Evolutionary conservation across 2,797 vertebrate genomes (phyloP).

Genomic region (Astyanax mexicanus): DNA sequence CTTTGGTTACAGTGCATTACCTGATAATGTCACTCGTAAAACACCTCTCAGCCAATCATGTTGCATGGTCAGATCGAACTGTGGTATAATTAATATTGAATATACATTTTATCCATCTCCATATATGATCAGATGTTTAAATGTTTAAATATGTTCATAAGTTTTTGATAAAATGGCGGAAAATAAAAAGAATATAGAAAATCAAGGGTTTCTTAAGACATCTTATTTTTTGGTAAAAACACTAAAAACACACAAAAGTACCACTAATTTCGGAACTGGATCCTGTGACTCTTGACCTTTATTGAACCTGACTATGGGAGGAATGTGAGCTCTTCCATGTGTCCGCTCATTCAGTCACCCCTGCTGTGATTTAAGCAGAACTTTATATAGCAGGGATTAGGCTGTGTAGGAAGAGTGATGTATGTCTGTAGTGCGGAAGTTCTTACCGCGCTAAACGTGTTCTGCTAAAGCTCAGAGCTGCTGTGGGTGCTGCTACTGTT

Average conservation of each 20-base stretch:
- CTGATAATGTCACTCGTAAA: too few species aligned
- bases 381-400: background rate
- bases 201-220: too few species aligned
- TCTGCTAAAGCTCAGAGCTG: background rate
- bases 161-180: too few species aligned
- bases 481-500: background rate
- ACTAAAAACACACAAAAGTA: background rate
- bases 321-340: background rate
- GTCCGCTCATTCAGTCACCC: background rate
- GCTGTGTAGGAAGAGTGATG: background rate
- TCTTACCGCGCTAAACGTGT: background rate
- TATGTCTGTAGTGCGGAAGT: background rate
- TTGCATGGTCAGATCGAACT: too few species aligned
- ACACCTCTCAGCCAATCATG: too few species aligned
- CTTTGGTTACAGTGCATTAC: too few species aligned
- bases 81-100: too few species aligned
- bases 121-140: too few species aligned
- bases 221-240: too few species aligned
- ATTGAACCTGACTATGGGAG: background rate
- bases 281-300: background rate
- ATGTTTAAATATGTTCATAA: too few species aligned
- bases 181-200: too few species aligned
- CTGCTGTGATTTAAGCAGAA: background rate
- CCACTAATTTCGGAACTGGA: background rate
- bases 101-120: too few species aligned